Evolutionary conservation across 92 coral and sea anemone genomes (phyloP), one percentile per base, ranked within the genome.

Genomic region (Phymanthus crucifer): DNA sequence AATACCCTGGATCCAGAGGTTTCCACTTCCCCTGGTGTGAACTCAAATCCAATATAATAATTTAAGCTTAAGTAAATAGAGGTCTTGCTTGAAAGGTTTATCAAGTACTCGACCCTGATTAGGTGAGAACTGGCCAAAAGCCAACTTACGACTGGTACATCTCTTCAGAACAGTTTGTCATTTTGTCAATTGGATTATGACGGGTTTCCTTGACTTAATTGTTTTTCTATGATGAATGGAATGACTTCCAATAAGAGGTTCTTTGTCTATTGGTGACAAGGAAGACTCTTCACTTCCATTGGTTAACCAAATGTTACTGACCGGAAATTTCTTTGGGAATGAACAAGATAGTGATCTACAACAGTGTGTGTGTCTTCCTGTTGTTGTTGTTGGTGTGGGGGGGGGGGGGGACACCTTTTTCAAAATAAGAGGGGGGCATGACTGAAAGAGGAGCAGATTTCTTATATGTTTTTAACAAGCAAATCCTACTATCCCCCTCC

Each of bases 61-160:
- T n/a, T n/a, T n/a, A n/a, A n/a, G n/a, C n/a, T n/a, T n/a, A n/a
- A n/a, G n/a, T n/a, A n/a, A n/a, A n/a, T n/a, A n/a, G 24, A 3
- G 21, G 33, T 57, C 24, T 17, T 57, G 31, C n/a, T 6, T 27
- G 17, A 24, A 54, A 14, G 5, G 32, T 37, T 33, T 34, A 74
- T 46, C 5, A 48, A 37, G n/a, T 29, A 46, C 36, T 50, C 66
- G 68, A 74, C 78, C 78, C 67, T 43, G 31, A n/a, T 14, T 32
- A 19, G n/a, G 35, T 74, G 18, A 4, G 29, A 5, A 32, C 47
- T 75, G 79, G 79, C 79, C 34, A 50, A 23, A 75, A 31, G 79
- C 79, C 79, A 75, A 35, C 5, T 61, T 18, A 61, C 68, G 26
- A 16, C 64, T n/a, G 5, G 5, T 19, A 23, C 27, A 14, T 54